Conservation (phyloP, 2,797 vertebrate species). For the Poecilia wingei region DNA sequence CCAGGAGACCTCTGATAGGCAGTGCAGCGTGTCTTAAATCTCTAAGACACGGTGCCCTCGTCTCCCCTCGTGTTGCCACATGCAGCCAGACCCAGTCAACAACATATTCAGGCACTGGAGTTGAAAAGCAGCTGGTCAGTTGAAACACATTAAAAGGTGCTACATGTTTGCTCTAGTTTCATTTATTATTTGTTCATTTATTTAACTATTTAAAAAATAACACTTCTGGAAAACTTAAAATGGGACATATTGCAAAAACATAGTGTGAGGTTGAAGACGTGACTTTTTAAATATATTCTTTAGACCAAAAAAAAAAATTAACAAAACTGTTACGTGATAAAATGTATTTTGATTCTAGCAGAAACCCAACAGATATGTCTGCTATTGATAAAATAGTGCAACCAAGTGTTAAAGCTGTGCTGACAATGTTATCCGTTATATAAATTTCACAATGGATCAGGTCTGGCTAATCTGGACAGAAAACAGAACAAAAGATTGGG, state of each 20-base stretch:
- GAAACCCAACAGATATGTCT: background rate
- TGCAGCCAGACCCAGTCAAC: constrained; percentile 38
- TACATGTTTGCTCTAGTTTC: background rate
- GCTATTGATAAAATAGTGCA: background rate
- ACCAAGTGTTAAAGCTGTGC: background rate
- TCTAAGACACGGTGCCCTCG: constrained; percentile 40
- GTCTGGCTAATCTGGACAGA: background rate
- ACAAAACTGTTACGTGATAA: no score
- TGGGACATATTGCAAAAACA: background rate
- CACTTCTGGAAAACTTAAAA: background rate
- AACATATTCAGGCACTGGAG: constrained; percentile 33
- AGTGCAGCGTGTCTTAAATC: constrained; percentile 69
- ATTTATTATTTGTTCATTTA: constrained; percentile 5
- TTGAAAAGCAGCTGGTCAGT: constrained; percentile 40
- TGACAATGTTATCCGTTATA: background rate
- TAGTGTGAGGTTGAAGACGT: background rate
- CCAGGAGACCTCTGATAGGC: constrained; percentile 68
- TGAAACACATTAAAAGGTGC: constrained; percentile 19
- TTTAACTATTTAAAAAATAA: background rate
- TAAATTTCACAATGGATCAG: background rate
- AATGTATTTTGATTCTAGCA: background rate
- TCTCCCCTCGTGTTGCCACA: constrained; percentile 55
- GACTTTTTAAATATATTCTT: background rate
- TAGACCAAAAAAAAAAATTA: background rate
- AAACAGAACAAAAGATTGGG: background rate